Percentiles rank a stretch among this genome's conserved stretches.
Conservation (phyloP, 2,888 invertebrate genomes). For the Nephrotoma guestfalica region DNA sequence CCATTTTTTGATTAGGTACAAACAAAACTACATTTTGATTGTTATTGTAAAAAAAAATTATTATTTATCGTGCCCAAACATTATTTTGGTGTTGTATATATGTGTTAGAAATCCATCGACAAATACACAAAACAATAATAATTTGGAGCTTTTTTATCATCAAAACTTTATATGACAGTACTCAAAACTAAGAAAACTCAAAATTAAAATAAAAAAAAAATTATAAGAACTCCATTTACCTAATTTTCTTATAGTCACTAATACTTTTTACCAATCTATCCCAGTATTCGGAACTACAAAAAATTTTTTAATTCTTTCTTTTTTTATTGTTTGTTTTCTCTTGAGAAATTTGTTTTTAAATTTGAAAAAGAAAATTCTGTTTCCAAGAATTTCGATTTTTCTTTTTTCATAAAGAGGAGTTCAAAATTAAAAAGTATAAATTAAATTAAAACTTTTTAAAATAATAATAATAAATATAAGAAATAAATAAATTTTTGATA, state of each 20-base stretch:
- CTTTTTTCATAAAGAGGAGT: neutral
- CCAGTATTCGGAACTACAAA: slow-evolving; percentile 34
- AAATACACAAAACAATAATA: neutral
- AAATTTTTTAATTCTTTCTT: slow-evolving; percentile 12
- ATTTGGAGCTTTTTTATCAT: neutral
- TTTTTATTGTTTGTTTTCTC: slow-evolving; percentile 9
- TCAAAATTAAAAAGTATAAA: neutral
- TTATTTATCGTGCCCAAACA: neutral
- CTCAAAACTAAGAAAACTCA: neutral
- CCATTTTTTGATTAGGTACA: neutral
- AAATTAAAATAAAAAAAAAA: neutral
- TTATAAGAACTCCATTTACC: slow-evolving; percentile 6
- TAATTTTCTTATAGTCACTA: slow-evolving; percentile 33
- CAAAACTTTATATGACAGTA: neutral
- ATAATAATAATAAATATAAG: slow-evolving; percentile 1
- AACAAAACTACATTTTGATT: neutral
- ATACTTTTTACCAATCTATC: slow-evolving; percentile 36
- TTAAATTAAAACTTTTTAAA: neutral
- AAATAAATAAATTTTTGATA: slow-evolving; percentile 11
- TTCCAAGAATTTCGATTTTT: neutral
- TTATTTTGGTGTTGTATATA: neutral
- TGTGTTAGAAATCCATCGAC: neutral
- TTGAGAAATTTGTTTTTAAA: neutral
- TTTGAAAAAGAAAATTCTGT: neutral
- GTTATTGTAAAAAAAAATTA: neutral